Evolutionary conservation across 1,140 invertebrate genomes (phyloP), one percentile per base, ranked within the genome.

Genomic region (Lutraria rhynchaena): DNA sequence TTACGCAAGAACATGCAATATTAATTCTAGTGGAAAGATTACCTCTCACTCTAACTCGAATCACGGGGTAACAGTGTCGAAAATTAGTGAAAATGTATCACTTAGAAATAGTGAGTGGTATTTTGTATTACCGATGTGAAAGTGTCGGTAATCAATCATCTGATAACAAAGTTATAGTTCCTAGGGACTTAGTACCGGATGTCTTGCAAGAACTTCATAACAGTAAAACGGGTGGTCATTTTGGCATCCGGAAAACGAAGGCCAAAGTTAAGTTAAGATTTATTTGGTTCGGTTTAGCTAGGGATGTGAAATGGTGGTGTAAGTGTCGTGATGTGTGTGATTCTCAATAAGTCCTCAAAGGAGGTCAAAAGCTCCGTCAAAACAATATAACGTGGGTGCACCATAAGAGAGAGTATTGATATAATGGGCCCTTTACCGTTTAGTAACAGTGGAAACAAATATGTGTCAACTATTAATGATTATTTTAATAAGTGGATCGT

Each of bases 401-500:
- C 81, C 81, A 1, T n/a, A 71, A 2, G 69, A 81, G 57, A 71
- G 77, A 49, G 15, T 83, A 58, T 83, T 22, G 74, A 83, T 70
- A 78, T 85, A 33, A 60, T 84, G 53, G 71, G 78, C 3, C 61
- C 63, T 31, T 27, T 82, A 9, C 65, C 55, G 9, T 41, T 11
- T 33, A 81, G 9, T n/a, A 33, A 35, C 17, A 35, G 19, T 7
- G 58, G 58, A 61, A 33, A 61, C n/a, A 31, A 35, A 61, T 61
- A 61, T 61, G n/a, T 61, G 19, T 19, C 19, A 7, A 17, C 58
- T 17, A 61, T 61, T 19, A 33, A 35, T 27, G 58, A 61, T 35
- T 89, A 86, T 75, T 89, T 88, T 31, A 90, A 89, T 7, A 83
- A 83, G 49, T 90, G 76, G 73, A 13, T 61, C 19, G 86, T 88